Percentiles rank a stretch among this genome's conserved stretches.
Conservation (phyloP, 2,113 vertebrate species). For the Cephalophus harveyi region DNA sequence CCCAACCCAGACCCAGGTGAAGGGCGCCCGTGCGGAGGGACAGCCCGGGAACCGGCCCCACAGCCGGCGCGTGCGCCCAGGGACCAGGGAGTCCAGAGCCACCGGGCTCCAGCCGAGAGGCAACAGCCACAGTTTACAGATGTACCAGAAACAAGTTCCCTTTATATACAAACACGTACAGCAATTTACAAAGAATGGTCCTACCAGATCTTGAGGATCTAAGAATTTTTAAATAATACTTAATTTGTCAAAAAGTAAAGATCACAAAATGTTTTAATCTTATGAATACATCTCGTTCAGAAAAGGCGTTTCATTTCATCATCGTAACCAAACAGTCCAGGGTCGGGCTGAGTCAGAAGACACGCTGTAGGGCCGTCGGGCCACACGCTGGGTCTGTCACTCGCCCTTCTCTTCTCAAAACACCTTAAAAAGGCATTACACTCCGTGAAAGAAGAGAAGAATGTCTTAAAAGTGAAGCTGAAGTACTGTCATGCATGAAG, state of each 20-base stretch:
- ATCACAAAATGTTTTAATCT: background rate
- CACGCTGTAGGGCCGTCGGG: fast-evolving
- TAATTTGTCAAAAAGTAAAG: background rate
- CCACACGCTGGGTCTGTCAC: background rate
- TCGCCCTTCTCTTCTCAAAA: background rate
- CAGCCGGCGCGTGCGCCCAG: fast-evolving
- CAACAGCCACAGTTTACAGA: fast-evolving
- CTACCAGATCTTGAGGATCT: background rate
- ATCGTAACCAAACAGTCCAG: too few species aligned
- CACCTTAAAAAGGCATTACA: background rate
- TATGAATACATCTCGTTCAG: fast-evolving
- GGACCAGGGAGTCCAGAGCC: too few species aligned
- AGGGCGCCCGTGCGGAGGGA: fast-evolving
- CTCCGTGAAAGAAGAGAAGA: too few species aligned
- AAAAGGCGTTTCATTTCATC: background rate
- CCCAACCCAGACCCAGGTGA: fast-evolving
- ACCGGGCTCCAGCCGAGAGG: background rate
- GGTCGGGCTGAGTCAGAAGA: fast-evolving
- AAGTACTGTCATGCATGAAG: background rate
- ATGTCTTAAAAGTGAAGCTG: background rate
- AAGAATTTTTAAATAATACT: background rate
- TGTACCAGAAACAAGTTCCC: background rate
- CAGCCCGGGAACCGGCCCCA: background rate
- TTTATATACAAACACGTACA: background rate
- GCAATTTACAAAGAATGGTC: background rate